Base-by-base conservation (phyloP, 2,888 invertebrate species). In the Cheilosia soror region DNA sequence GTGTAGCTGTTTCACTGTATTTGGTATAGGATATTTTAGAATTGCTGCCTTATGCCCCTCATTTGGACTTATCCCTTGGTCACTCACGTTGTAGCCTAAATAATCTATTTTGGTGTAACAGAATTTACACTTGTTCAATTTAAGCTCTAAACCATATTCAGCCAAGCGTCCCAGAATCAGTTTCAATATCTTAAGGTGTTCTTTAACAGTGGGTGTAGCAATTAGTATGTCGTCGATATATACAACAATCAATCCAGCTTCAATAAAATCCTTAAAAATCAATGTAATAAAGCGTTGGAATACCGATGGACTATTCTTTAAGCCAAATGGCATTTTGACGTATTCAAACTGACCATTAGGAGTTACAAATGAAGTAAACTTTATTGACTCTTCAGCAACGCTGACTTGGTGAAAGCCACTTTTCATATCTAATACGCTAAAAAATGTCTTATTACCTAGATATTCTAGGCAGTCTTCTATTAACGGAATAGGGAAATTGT, bases 21-120 rank as follows among this genome's bases (percentile, higher is more conserved):
- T 76, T 2, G 63, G 76, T n/a, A 49, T 13, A 20, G 82, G 82
- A n/a, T 65, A 71, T 25, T 63, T 55, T 5, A 42, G 11, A 40
- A 76, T 63, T 51, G 57, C 40, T 53, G 47, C 42, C 27, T 47
- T 51, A 33, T 65, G 65, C 27, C n/a, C 31, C 31, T 73, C 40
- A 20, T 27, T 44, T n/a, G 73, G 65, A 1, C n/a, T n/a, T 27
- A 80, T 72, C 9, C 79, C 71, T 31, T 40, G 9, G 33, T 13
- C 25, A 15, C 55, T 15, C 7, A 57, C 58, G 47, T 33, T 65
- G 40, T 79, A 72, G 31, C 72, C 79, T 7, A 71, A 55, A 55
- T 71, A 71, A 20, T 53, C 53, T 27, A 53, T 9, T 13, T 53
- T 25, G 9, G 53, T 29, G 25, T 27, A 27, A 11, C 7, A 20